Evolutionary conservation across 2,113 vertebrate species (phyloP).

Genomic region (Pygoscelis adeliae): DNA sequence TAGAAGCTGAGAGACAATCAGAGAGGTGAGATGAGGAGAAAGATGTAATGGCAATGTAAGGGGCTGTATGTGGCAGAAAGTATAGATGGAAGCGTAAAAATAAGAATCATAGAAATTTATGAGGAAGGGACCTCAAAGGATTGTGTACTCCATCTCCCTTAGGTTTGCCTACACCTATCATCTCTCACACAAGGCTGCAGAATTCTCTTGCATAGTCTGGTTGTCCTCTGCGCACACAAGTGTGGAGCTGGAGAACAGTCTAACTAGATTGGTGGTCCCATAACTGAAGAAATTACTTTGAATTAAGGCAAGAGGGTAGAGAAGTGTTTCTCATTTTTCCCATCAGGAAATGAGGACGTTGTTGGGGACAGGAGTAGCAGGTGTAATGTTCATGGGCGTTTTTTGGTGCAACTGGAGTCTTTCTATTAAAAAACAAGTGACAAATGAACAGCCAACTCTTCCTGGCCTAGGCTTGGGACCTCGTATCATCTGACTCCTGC

Average conservation of each 20-base stretch:
- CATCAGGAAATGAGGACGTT: not conserved
- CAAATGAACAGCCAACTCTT: not conserved
- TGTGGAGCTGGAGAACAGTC: not conserved
- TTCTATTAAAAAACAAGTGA: not conserved
- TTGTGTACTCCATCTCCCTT: not conserved
- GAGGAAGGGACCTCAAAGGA: not conserved
- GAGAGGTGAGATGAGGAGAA: not conserved
- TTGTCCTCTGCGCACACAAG: not conserved
- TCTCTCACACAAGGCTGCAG: not conserved
- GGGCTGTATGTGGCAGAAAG: not conserved
- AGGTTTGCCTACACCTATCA: not conserved
- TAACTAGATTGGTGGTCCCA: not conserved
- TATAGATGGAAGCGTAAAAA: not conserved
- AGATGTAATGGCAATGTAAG: not conserved
- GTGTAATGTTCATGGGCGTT: accelerated
- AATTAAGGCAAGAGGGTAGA: not conserved
- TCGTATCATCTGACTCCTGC: not conserved
- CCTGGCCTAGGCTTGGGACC: not conserved
- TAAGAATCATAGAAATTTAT: not conserved
- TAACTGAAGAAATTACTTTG: not conserved
- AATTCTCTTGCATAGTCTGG: not conserved
- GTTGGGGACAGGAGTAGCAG: not conserved
- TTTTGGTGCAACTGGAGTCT: not conserved
- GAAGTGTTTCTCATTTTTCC: not conserved
- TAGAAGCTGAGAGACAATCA: not conserved